Evolutionary conservation across 2,888 invertebrate species (phyloP).

Genomic region (Idaea dimidiata): DNA sequence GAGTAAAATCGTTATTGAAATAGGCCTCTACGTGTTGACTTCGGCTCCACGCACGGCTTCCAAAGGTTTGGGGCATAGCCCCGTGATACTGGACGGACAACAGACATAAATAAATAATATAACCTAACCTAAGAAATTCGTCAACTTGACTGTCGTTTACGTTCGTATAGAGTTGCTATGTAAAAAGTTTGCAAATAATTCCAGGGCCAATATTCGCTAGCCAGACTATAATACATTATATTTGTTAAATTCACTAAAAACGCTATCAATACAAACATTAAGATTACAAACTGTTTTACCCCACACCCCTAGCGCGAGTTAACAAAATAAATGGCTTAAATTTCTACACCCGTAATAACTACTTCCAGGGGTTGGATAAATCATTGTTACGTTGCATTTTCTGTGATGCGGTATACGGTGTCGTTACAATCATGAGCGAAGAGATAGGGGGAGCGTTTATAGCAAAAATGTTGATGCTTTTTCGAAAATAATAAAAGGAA

Average conservation of each 20-base stretch:
- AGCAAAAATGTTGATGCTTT: neutral
- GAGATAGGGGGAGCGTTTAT: conserved; percentile 6
- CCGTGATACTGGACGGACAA: no score
- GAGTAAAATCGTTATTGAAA: no score
- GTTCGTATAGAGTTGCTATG: no score
- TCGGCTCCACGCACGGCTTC: no score
- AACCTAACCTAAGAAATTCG: no score
- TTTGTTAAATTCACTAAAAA: conserved; percentile 30
- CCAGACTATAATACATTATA: conserved; percentile 11
- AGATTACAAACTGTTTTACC: conserved; percentile 56
- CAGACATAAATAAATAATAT: no score
- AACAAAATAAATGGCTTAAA: conserved; percentile 81
- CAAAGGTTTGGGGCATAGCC: no score
- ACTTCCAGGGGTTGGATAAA: conserved; percentile 75
- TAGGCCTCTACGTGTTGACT: no score
- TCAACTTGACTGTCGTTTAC: no score
- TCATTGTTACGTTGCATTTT: conserved; percentile 77
- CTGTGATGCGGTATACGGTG: conserved; percentile 41
- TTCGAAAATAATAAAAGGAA: no score
- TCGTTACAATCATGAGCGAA: conserved; percentile 17
- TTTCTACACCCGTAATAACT: conserved; percentile 81
- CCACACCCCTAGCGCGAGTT: conserved; percentile 60
- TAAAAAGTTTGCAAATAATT: no score
- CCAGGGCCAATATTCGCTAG: no score
- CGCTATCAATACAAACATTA: conserved; percentile 53